These are phyloP conservation scores for Zaprionus lineosus DNA, from an alignment of 2,888 invertebrate genomes.

Conservation along the genomic window DNA sequence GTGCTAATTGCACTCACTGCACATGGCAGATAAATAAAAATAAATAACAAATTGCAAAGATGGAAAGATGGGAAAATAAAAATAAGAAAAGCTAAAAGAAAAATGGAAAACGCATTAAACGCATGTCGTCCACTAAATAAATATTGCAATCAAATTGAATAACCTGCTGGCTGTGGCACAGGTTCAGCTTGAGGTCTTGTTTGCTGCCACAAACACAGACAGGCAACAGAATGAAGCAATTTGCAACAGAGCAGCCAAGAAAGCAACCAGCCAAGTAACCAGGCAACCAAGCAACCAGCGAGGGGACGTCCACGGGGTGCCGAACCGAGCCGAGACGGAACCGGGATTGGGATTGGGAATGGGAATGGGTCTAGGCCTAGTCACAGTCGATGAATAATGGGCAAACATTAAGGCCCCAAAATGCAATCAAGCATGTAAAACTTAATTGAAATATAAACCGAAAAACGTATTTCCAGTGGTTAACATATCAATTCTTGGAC, in stretches of 20 bases:
- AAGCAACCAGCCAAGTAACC: no score
- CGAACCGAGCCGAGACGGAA: no score
- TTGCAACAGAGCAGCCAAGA: slow-evolving; percentile 42
- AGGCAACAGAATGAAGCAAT: slow-evolving; percentile 65
- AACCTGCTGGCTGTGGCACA: slow-evolving; percentile 53
- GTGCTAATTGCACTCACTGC: slow-evolving; percentile 50
- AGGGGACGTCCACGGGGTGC: no score
- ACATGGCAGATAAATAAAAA: slow-evolving; percentile 30
- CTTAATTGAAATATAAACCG: slow-evolving; percentile 76
- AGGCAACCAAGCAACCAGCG: slow-evolving; percentile 1
- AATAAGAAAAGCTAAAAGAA: neutral
- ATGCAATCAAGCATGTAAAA: slow-evolving; percentile 76
- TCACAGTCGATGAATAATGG: slow-evolving; percentile 68
- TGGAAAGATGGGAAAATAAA: no score
- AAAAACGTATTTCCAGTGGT: slow-evolving; percentile 67
- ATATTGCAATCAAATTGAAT: slow-evolving; percentile 73
- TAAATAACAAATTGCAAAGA: slow-evolving; percentile 62
- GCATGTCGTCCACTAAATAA: slow-evolving; percentile 57
- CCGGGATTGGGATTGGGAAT: no score
- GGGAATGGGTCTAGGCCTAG: slow-evolving; percentile 54
- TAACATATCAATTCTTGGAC: slow-evolving; percentile 72
- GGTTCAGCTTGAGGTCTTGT: neutral
- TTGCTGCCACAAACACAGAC: slow-evolving; percentile 30
- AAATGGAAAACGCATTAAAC: slow-evolving; percentile 47
- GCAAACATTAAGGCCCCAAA: slow-evolving; percentile 66